Evolutionary conservation across 2,888 invertebrate genomes (phyloP).

Genomic region (Ophion obscuratus): DNA sequence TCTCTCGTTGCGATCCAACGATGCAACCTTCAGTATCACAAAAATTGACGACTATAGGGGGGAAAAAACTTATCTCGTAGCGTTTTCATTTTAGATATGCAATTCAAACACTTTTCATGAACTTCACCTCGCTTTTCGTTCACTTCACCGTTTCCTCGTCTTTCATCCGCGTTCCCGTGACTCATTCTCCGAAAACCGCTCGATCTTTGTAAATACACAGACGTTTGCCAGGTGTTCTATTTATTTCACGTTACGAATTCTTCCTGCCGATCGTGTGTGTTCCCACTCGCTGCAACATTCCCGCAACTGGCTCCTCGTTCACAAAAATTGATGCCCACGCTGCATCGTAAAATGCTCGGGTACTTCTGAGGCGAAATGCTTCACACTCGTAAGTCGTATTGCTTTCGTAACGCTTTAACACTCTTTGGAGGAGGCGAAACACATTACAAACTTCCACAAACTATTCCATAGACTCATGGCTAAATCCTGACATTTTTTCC

Average conservation of each 20-base stretch:
- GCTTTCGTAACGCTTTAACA: neutral
- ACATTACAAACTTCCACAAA: neutral
- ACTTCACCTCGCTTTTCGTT: neutral
- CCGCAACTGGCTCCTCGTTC: conserved; percentile 11
- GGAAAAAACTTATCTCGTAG: no score
- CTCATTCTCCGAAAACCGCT: conserved; percentile 30
- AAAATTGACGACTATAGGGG: no score
- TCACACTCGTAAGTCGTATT: conserved; percentile 1
- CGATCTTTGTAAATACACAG: conserved; percentile 11
- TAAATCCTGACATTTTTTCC: neutral
- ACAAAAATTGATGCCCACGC: conserved; percentile 34
- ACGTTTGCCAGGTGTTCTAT: conserved; percentile 20
- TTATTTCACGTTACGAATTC: conserved; percentile 43
- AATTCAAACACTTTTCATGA: neutral
- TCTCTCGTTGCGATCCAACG: no score
- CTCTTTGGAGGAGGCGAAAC: neutral
- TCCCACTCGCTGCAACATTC: conserved; percentile 37
- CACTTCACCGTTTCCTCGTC: neutral
- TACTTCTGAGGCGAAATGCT: conserved; percentile 23
- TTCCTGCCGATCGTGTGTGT: conserved; percentile 30
- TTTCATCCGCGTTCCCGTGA: conserved; percentile 12
- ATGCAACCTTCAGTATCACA: no score
- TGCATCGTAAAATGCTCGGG: conserved; percentile 19
- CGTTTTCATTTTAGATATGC: no score
- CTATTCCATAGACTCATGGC: neutral